Evolutionary conservation across 2,797 vertebrate species (phyloP), one percentile per base, ranked within the genome.

Genomic region (Spondyliosoma cantharus): DNA sequence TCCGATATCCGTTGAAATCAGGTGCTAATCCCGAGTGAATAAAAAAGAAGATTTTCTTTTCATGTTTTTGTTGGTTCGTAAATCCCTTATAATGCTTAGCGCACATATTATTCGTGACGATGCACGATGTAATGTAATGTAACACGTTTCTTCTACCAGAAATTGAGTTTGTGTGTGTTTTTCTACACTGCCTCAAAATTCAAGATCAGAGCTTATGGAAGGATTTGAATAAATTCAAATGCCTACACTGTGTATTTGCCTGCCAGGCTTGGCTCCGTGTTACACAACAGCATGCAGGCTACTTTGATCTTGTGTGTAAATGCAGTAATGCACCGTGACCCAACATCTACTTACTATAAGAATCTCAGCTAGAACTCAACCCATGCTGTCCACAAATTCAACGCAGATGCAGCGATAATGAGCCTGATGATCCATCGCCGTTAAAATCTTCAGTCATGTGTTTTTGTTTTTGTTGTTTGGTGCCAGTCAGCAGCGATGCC

Each of bases 251-350:
- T 65, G 42, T 32, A 29, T 59, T 64, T 57, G 12, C 29, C 25
- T 66, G 69, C 20, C n/a, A 67, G 29, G n/a, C 29, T 62, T 56
- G 37, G 57, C 45, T 75, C 14, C 50, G 68, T 65, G 20, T 57
- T 72, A 20, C 24, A 49, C 50, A 65, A 19, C 49, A 68, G 22
- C 49, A 68, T 42, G 29, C 62, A 17, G 53, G 49, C 37, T 49
- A 52, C 75, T 76, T 81, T 83, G 57, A 80, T 80, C 61, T 60
- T 65, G 32, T 72, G 53, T 68, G 46, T 60, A 64, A 78, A 76
- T 72, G 32, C 54, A 77, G 32, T 13, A 76, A 72, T 54, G 42
- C 29, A 56, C 49, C 25, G 50, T 62, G 69, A 75, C 46, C 53
- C 27, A 58, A 59, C 56, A 78, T 64, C 58, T 52, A 57, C 53